Evolutionary conservation across 2,888 invertebrate genomes (phyloP).

Genomic region (Parnassius mnemosyne): DNA sequence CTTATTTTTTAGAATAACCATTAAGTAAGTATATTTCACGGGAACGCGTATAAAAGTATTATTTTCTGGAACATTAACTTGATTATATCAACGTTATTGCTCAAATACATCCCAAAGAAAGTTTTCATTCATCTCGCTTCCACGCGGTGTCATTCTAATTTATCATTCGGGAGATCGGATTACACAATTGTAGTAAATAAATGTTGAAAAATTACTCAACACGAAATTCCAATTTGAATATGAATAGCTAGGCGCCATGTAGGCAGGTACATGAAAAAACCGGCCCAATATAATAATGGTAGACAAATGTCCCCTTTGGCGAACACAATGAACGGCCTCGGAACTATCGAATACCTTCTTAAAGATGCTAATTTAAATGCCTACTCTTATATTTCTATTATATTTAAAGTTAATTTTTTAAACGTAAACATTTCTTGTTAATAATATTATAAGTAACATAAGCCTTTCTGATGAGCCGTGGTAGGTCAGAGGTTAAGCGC

Average conservation of each 20-base stretch:
- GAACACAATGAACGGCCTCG: conserved; percentile 70
- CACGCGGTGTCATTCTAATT: conserved; percentile 49
- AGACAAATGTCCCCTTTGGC: conserved; percentile 73
- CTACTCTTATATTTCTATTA: conserved; percentile 39
- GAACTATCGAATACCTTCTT: conserved; percentile 62
- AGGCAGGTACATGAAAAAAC: conserved; percentile 77
- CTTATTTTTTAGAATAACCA: conserved; percentile 14
- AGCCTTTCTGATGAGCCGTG: too few species aligned
- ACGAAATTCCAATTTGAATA: conserved; percentile 74
- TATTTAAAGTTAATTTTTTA: neutral
- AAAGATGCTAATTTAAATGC: conserved; percentile 73
- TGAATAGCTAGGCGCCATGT: conserved; percentile 78
- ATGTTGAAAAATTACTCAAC: conserved; percentile 73
- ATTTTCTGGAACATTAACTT: conserved; percentile 13
- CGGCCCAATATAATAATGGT: conserved; percentile 71
- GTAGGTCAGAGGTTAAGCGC: too few species aligned
- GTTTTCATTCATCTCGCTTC: conserved; percentile 60
- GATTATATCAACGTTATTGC: conserved; percentile 47
- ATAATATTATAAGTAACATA: too few species aligned
- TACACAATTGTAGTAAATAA: conserved; percentile 74
- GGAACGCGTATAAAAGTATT: conserved; percentile 3
- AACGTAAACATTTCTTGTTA: too few species aligned
- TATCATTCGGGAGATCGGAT: conserved; percentile 59
- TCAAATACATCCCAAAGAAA: conserved; percentile 40
- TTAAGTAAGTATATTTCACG: conserved; percentile 5